These are phyloP conservation scores for Galeopterus variegatus DNA, from an alignment of 2,113 vertebrate species.

Conservation along the genomic window DNA sequence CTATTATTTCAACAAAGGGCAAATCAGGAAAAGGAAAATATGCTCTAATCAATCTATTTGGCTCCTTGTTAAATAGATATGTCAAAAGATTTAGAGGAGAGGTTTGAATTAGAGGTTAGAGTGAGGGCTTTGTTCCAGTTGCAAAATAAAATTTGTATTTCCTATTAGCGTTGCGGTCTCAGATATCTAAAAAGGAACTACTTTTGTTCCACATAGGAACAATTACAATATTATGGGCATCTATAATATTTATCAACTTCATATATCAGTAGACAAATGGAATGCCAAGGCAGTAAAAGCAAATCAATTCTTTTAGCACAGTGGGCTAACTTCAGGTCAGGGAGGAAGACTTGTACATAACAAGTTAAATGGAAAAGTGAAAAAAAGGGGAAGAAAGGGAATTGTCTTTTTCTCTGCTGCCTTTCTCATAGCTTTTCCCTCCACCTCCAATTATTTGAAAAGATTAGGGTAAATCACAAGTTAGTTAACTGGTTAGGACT, in stretches of 20 bases:
- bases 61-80: slow-evolving; percentile 5
- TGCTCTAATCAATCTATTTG: slow-evolving; percentile 22
- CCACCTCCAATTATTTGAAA: neutral
- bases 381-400: neutral
- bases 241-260: slow-evolving; percentile 27
- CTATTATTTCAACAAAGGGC: slow-evolving; percentile 58
- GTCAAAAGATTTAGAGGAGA: slow-evolving; percentile 1
- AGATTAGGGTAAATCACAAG: neutral
- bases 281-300: slow-evolving; percentile 43
- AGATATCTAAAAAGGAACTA: neutral
- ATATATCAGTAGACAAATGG: neutral
- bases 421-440: neutral
- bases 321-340: neutral
- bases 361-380: neutral
- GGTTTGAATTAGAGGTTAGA: slow-evolving; percentile 58
- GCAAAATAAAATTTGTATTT: slow-evolving; percentile 44
- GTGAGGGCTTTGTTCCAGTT: slow-evolving; percentile 2
- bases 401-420: slow-evolving; percentile 10
- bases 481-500: neutral
- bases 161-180: slow-evolving; percentile 29
- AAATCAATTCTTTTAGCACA: slow-evolving; percentile 38
- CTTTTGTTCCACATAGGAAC: neutral
- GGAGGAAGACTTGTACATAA: neutral
- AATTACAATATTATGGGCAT: slow-evolving; percentile 50
- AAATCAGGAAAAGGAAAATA: slow-evolving; percentile 64